Evolutionary conservation across 2,888 invertebrate genomes (phyloP), one percentile per base, ranked within the genome.

Genomic region (Luffia ferchaultella): DNA sequence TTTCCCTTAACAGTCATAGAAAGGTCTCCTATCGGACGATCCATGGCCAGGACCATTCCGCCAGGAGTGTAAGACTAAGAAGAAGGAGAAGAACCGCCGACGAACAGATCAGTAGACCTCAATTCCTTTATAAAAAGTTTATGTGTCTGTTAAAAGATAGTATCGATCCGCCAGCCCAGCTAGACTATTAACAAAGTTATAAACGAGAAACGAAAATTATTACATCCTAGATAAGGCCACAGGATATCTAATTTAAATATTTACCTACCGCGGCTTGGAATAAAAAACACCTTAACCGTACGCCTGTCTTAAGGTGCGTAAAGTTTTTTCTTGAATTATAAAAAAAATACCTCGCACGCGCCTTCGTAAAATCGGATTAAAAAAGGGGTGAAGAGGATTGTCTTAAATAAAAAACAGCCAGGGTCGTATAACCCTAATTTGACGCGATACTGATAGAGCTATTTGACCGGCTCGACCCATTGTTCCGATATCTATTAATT

Each of bases 401-500:
- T 63, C 72, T 68, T 60, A 49, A 63, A 61, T 72, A 74, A 78
- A 46, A 75, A 76, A 73, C 62, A 57, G 30, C 48, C 51, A 60
- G 64, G 68, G 68, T 73, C 72, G 67, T 66, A 77, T 74, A 77
- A 76, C 78, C 73, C 75, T 75, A 75, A 77, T 75, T 74, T 73
- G 66, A 69, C 63, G 64, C 64, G 70, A 73, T 69, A 67, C 71
- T 73, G 80, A 83, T 83, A 79, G 73, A 83, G 80, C 78, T 76
- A 78, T 83, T 79, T 72, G 74, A 69, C 57, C 58, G 62, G 64
- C 69, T 67, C 68, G 65, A 60, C 57, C 73, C 73, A 76, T 79
- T 79, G 77, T 79, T 76, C 76, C 76, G 65, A 67, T 79, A 82
- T 78, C 79, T 68, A 76, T 82, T 83, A 83, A 83, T 83, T 82